Conservation (phyloP, 2,888 invertebrate genomes). For the Pegoplata infirma region DNA sequence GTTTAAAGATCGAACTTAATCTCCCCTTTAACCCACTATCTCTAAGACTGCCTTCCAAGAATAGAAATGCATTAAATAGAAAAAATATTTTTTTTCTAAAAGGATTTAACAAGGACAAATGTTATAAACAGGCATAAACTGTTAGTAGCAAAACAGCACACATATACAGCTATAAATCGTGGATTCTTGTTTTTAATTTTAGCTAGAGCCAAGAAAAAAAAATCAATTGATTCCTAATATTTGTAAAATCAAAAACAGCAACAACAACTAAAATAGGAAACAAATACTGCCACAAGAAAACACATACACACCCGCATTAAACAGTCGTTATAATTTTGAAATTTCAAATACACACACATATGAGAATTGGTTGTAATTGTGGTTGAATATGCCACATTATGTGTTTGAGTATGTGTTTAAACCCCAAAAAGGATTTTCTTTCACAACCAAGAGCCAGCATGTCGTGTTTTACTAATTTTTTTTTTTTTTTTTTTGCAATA, state of each 20-base stretch:
- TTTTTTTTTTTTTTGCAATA: not conserved
- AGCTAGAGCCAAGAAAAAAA: conserved; percentile 25
- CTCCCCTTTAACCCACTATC: no score
- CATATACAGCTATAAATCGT: conserved; percentile 22
- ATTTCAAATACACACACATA: not conserved
- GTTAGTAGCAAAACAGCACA: not conserved
- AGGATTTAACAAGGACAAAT: conserved; percentile 35
- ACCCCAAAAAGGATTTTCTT: not conserved
- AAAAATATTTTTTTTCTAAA: not conserved
- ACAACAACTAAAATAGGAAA: not conserved
- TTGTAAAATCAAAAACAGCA: conserved; percentile 10
- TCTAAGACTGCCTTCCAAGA: not conserved
- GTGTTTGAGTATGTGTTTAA: not conserved
- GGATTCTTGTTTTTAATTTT: conserved; percentile 44
- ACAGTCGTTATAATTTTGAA: not conserved
- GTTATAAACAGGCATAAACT: not conserved
- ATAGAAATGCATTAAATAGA: not conserved
- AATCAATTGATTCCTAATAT: conserved; percentile 51
- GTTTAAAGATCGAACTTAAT: no score
- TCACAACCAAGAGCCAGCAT: conserved; percentile 7
- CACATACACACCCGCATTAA: not conserved
- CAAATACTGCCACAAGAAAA: not conserved
- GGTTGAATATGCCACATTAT: not conserved
- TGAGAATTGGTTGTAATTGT: not conserved
- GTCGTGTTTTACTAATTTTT: conserved; percentile 10